phyloP scores from a whole-genome alignment of 2,113 vertebrate species.

The Dasyprocta punctata region DNA sequence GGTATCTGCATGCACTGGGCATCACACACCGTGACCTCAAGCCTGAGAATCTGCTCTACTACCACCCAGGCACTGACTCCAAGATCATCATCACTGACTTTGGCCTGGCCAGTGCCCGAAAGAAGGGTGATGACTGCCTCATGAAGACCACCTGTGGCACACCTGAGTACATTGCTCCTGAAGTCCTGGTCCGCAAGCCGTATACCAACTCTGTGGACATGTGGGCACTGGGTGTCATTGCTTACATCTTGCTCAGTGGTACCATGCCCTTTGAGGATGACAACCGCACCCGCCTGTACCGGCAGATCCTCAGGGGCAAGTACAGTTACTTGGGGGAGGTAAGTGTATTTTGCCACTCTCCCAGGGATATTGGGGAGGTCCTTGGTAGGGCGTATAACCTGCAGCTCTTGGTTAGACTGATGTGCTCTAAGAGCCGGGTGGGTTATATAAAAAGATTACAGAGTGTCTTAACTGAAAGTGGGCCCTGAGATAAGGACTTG shows the following conservation, averaged over 20 bases:
- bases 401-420: background rate
- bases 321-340: constrained; percentile 99
- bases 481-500: background rate
- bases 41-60: constrained; percentile 98
- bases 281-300: constrained; percentile 96
- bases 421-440: background rate
- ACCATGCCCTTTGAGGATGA: constrained; percentile 99
- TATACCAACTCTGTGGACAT: constrained; percentile 99
- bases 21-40: constrained; percentile 98
- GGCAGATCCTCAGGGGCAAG: constrained; percentile 98
- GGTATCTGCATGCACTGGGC: constrained; percentile 95
- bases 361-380: background rate
- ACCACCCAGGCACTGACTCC: constrained; percentile 96
- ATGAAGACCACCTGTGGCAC: constrained; percentile 99
- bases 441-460: background rate
- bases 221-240: constrained; percentile 98
- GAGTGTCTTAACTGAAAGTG: background rate
- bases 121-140: constrained; percentile 97
- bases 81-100: constrained; percentile 99
- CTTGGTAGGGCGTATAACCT: background rate
- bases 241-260: constrained; percentile 97
- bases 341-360: constrained; percentile 78
- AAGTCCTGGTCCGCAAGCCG: constrained; percentile 97
- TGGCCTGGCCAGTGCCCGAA: constrained; percentile 96
- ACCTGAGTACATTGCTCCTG: constrained; percentile 97